Evolutionary conservation across 2,888 invertebrate species (phyloP).

Genomic region (Macrophya alboannulata): DNA sequence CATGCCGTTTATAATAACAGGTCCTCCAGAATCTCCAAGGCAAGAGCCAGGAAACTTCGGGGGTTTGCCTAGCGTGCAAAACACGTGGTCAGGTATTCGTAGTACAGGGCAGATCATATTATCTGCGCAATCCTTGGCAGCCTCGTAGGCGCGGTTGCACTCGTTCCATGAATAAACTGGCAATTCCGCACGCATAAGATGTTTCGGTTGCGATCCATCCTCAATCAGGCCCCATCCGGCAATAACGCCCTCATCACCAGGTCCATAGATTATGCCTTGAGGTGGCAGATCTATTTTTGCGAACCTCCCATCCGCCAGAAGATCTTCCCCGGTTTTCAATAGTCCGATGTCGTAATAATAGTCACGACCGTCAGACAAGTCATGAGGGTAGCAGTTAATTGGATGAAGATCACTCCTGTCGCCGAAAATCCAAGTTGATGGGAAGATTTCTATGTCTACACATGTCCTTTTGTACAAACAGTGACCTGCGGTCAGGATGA

Average conservation of each 20-base stretch:
- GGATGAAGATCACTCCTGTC: neutral
- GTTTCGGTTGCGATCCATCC: neutral
- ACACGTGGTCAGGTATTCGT: neutral
- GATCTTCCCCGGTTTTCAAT: neutral
- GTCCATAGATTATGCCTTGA: neutral
- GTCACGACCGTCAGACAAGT: too few species aligned
- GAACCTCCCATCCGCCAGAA: neutral
- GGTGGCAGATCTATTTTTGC: neutral
- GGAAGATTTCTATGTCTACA: neutral
- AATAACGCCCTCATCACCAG: neutral
- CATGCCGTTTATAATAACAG: neutral
- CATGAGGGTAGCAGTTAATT: neutral
- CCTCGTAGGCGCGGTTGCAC: neutral
- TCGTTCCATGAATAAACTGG: neutral
- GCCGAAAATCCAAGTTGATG: neutral
- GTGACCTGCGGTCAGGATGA: neutral
- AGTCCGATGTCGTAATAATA: neutral
- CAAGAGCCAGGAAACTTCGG: neutral
- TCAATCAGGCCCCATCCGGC: neutral
- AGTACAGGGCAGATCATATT: neutral
- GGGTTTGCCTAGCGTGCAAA: neutral
- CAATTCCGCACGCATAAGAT: neutral
- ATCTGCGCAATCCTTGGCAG: neutral
- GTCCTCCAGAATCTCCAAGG: slow-evolving; percentile 3
- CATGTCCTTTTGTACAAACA: neutral